A percentile compares a stretch with the other conserved stretches of the same genome.
Conservation (phyloP, 1,140 invertebrate species). For the Cherax quadricarinatus region DNA sequence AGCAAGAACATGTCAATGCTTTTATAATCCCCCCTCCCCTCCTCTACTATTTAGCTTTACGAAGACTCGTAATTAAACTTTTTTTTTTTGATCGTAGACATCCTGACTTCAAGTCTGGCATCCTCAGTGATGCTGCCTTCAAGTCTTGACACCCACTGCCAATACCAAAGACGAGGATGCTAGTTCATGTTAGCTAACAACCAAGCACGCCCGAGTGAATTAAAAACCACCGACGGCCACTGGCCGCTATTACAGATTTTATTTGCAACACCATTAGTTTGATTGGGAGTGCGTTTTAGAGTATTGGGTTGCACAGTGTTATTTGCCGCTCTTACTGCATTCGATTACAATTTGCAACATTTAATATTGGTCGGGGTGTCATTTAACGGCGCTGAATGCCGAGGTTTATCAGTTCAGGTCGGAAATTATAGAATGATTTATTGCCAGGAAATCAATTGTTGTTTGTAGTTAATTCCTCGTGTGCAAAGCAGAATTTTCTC, state of each 20-base stretch:
- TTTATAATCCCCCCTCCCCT: no score
- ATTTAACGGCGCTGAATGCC: slow-evolving; percentile 37
- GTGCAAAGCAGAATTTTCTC: not conserved
- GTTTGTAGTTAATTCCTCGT: slow-evolving; percentile 24
- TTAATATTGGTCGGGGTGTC: slow-evolving; percentile 59
- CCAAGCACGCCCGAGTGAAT: slow-evolving; percentile 34
- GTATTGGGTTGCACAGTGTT: slow-evolving; percentile 59
- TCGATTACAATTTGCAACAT: slow-evolving; percentile 61
- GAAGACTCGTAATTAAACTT: no score
- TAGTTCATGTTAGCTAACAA: slow-evolving; percentile 41
- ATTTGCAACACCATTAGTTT: slow-evolving; percentile 64
- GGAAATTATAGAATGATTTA: slow-evolving; percentile 49
- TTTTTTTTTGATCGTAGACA: no score
- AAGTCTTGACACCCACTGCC: not conserved
- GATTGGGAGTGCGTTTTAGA: slow-evolving; percentile 58
- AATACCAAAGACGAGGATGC: slow-evolving; percentile 34
- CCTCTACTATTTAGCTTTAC: no score
- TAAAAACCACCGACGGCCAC: slow-evolving; percentile 16
- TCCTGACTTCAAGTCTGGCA: no score
- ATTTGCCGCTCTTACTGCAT: slow-evolving; percentile 44
- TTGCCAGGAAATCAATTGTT: slow-evolving; percentile 42
- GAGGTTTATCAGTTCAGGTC: slow-evolving; percentile 22
- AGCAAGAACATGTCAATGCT: no score
- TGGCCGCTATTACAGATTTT: slow-evolving; percentile 58
- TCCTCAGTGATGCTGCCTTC: no score